Evolutionary conservation across 2,113 vertebrate genomes (phyloP).

Genomic region (Symphodus melops): DNA sequence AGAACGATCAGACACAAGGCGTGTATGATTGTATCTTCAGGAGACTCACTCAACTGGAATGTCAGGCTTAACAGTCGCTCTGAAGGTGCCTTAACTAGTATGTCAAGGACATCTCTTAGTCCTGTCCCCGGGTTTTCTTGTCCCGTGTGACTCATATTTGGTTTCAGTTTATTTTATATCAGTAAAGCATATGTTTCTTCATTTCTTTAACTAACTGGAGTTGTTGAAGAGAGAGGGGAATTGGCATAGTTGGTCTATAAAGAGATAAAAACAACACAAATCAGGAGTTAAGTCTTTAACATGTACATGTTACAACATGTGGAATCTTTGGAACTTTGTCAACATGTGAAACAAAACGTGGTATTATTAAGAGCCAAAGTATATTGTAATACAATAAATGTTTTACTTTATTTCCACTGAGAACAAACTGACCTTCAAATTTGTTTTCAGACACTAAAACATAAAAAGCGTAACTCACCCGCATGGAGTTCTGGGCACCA

Average conservation of each 20-base stretch:
- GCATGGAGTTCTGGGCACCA: neutral
- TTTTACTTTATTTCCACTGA: neutral
- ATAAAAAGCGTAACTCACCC: conserved; percentile 17
- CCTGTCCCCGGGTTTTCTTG: conserved; percentile 56
- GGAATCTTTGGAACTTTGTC: neutral
- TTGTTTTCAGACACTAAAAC: neutral
- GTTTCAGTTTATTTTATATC: neutral
- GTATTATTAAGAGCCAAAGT: too few relatives aligned
- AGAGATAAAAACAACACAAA: conserved; percentile 20
- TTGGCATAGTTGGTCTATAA: conserved; percentile 37
- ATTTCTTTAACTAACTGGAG: conserved; percentile 2
- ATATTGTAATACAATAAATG: neutral
- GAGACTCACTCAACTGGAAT: conserved; percentile 70
- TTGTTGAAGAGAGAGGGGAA: neutral
- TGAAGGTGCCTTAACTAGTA: conserved; percentile 59
- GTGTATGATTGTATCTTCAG: conserved; percentile 73
- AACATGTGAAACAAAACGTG: neutral
- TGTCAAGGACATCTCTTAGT: conserved; percentile 72
- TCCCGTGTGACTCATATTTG: conserved; percentile 56
- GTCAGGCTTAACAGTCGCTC: conserved; percentile 81
- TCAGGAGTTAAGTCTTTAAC: neutral
- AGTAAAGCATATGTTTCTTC: neutral
- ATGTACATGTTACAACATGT: neutral
- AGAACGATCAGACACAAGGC: conserved; percentile 85
- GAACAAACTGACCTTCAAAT: neutral